Percentiles rank a stretch among this genome's conserved stretches.
These are phyloP conservation scores for Burhinus oedicnemus DNA, from an alignment of 2,113 vertebrate genomes.

Conservation along the genomic window DNA sequence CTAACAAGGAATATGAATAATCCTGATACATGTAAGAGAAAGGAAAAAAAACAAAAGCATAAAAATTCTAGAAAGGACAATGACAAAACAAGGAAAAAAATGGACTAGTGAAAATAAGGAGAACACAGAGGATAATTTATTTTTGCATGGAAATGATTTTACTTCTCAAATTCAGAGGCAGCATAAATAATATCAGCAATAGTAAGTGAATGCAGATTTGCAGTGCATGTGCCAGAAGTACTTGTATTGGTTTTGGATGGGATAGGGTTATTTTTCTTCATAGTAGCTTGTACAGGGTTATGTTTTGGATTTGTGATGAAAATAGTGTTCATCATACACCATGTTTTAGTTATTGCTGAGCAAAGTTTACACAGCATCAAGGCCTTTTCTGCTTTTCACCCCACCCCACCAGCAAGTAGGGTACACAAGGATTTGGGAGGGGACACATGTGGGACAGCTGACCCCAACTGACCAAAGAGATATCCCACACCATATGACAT, in stretches of 20 bases:
- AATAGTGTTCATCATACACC: not conserved
- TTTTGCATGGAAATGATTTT: not conserved
- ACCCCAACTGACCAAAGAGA: not conserved
- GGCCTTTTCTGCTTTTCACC: not conserved
- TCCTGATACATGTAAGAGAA: not conserved
- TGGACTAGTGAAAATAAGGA: not conserved
- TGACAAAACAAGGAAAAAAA: not conserved
- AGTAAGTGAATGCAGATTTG: not conserved
- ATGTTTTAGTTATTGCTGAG: not conserved
- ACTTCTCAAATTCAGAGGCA: not conserved
- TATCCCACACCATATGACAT: fast-evolving
- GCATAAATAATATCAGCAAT: not conserved
- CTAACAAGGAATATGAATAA: not conserved
- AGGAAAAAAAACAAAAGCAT: not conserved
- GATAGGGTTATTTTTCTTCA: not conserved
- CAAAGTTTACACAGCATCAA: not conserved
- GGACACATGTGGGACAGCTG: not conserved
- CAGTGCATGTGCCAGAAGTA: not conserved
- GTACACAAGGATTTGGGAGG: not conserved
- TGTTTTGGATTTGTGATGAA: not conserved
- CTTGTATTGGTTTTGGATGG: not conserved
- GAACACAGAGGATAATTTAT: not conserved
- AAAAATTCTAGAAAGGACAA: not conserved
- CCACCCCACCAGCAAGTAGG: fast-evolving
- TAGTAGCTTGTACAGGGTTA: fast-evolving